These are phyloP conservation scores for Myrmecobius fasciatus DNA, from an alignment of 2,113 vertebrate genomes.

Conservation along the genomic window DNA sequence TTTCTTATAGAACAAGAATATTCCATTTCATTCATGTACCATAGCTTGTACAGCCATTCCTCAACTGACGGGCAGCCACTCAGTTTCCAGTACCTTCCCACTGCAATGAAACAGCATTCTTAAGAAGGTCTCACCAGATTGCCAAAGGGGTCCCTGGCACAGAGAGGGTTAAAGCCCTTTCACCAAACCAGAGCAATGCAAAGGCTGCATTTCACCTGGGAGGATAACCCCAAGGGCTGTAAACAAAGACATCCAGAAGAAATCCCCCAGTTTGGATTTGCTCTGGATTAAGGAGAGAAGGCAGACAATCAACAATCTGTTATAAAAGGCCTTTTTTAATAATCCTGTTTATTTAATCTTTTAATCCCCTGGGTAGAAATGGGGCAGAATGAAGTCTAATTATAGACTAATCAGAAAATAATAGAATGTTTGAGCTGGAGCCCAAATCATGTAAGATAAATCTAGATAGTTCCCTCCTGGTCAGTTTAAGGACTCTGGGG, in stretches of 20 bases:
- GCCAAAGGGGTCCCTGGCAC: not conserved
- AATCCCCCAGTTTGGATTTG: constrained; percentile 14
- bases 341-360: constrained; percentile 7
- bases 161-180: not conserved
- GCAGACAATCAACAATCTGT: not conserved
- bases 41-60: too few species aligned
- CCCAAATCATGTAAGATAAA: constrained; percentile 16
- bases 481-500: not conserved
- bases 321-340: not conserved
- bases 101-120: too few species aligned
- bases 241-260: constrained; percentile 13
- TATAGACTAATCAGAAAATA: not conserved
- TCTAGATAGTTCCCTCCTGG: not conserved
- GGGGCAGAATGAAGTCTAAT: not conserved
- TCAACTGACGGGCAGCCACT: too few species aligned
- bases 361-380: constrained; percentile 16
- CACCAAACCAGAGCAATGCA: not conserved
- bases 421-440: not conserved
- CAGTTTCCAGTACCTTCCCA: too few species aligned
- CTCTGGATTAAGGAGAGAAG: constrained; percentile 15
- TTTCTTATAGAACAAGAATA: too few species aligned
- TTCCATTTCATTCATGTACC: too few species aligned
- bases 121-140: not conserved
- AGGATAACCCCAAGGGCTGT: not conserved
- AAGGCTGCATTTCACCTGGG: not conserved